These are phyloP conservation scores for Chouioia cunea DNA, from an alignment of 2,888 invertebrate species.

Conservation along the genomic window DNA sequence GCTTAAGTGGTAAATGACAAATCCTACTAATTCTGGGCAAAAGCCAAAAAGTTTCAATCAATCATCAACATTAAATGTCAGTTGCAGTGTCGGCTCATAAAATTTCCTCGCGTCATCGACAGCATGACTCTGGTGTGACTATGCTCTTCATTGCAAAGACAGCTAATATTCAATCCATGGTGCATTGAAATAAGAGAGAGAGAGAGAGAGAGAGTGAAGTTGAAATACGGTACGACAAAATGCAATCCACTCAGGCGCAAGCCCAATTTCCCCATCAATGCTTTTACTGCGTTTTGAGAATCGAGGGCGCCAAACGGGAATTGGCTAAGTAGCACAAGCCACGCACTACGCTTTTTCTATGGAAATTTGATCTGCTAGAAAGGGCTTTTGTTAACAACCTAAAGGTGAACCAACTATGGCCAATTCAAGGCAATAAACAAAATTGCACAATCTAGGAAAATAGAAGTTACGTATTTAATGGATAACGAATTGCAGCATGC, in stretches of 20 bases:
- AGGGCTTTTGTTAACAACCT: slow-evolving; percentile 39
- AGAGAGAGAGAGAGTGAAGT: slow-evolving; percentile 30
- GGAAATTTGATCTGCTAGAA: slow-evolving; percentile 30
- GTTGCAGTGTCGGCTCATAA: too few species aligned
- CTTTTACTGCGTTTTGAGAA: slow-evolving; percentile 44
- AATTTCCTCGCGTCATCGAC: too few species aligned
- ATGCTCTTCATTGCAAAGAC: too few species aligned
- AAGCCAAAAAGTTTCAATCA: too few species aligned
- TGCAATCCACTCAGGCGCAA: slow-evolving; percentile 46
- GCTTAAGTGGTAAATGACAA: too few species aligned
- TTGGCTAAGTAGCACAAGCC: slow-evolving; percentile 42
- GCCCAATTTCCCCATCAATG: slow-evolving; percentile 47
- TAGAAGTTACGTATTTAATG: slow-evolving; percentile 30
- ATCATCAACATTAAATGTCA: too few species aligned
- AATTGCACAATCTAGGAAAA: slow-evolving; percentile 23
- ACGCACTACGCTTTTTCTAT: slow-evolving; percentile 55
- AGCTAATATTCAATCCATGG: background rate
- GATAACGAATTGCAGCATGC: slow-evolving; percentile 48
- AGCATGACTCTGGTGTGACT: too few species aligned
- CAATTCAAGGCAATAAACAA: slow-evolving; percentile 45
- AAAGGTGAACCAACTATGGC: slow-evolving; percentile 40
- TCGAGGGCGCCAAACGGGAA: slow-evolving; percentile 32
- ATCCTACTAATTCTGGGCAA: too few species aligned
- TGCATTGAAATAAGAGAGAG: slow-evolving; percentile 22
- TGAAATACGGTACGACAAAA: slow-evolving; percentile 7